These are phyloP conservation scores for Trissolcus japonicus DNA, from an alignment of 2,888 invertebrate genomes.

Conservation along the genomic window DNA sequence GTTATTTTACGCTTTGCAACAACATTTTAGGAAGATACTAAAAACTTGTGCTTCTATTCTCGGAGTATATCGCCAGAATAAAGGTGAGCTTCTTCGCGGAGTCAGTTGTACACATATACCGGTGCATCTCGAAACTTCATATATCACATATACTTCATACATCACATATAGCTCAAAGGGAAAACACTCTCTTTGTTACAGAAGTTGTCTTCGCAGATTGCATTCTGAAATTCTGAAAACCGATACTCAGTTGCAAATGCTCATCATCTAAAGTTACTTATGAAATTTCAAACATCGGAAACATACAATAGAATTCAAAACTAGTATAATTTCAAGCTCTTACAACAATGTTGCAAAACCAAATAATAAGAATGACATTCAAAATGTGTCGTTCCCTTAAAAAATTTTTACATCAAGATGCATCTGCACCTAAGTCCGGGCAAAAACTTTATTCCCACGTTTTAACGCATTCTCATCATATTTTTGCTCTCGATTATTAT, in stretches of 20 bases:
- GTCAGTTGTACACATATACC: constrained; percentile 14
- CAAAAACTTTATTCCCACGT: constrained; percentile 62
- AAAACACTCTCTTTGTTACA: constrained; percentile 15
- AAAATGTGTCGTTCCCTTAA: too few relatives aligned
- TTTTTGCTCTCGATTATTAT: constrained; percentile 42
- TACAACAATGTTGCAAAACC: too few relatives aligned
- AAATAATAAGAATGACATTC: too few relatives aligned
- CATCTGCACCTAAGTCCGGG: constrained; percentile 13
- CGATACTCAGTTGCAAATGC: neutral
- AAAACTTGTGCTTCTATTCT: too few relatives aligned
- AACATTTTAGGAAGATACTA: too few relatives aligned
- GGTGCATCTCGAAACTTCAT: constrained; percentile 9
- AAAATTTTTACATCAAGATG: neutral
- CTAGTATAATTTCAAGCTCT: too few relatives aligned
- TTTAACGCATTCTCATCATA: constrained; percentile 63
- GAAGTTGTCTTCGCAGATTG: neutral
- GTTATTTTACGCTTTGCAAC: too few relatives aligned
- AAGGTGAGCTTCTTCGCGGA: neutral
- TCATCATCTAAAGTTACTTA: neutral
- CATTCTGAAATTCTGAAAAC: constrained; percentile 7
- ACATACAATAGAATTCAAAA: too few relatives aligned
- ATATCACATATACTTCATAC: neutral
- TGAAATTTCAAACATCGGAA: neutral
- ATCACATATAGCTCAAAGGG: constrained; percentile 20
- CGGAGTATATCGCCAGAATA: too few relatives aligned